Conservation (phyloP, 2,797 vertebrate species). For the Todus mexicanus region DNA sequence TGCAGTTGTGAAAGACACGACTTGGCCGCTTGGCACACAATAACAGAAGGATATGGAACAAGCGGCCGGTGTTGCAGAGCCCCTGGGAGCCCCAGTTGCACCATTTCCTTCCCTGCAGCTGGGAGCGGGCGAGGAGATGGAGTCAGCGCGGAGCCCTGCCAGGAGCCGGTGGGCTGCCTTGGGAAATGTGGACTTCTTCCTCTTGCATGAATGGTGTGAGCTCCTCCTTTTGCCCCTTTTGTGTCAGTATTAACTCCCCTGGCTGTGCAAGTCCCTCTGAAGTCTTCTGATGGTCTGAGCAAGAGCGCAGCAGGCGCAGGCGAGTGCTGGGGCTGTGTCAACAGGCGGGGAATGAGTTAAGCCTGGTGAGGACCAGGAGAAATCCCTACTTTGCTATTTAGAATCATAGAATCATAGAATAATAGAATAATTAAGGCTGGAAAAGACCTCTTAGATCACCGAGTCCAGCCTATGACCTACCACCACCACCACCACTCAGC, state of each 20-base stretch:
- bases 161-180: background rate
- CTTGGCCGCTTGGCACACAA: background rate
- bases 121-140: fast-evolving
- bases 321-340: background rate
- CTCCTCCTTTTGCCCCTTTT: background rate
- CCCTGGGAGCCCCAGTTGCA: background rate
- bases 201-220: fast-evolving
- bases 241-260: background rate
- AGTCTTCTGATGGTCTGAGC: background rate
- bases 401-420: too few species aligned
- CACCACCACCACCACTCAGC: too few species aligned
- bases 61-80: background rate
- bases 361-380: background rate
- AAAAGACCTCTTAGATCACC: too few species aligned
- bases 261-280: background rate
- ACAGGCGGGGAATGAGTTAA: background rate
- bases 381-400: background rate
- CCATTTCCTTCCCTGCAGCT: background rate
- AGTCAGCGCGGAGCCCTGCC: too few species aligned
- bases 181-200: background rate
- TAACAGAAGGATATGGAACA: constrained; percentile 18
- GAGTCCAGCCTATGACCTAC: too few species aligned
- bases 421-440: too few species aligned
- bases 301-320: background rate
- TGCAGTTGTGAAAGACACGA: background rate